Evolutionary conservation across 2,797 vertebrate genomes (phyloP).

Genomic region (Micromesistius poutassou): DNA sequence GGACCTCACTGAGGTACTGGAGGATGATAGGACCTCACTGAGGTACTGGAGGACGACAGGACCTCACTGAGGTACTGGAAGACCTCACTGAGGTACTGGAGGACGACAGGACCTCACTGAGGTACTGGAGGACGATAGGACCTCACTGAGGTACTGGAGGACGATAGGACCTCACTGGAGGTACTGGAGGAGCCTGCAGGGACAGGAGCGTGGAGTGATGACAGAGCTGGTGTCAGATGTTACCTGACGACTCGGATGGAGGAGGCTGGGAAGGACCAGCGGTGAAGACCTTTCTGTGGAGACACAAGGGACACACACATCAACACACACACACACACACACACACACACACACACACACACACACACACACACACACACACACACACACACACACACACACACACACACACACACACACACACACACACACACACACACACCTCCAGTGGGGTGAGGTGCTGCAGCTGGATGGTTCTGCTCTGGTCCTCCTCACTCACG

Average conservation of each 20-base stretch:
- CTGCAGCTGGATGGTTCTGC: slow-evolving; percentile 71
- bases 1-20: too few species aligned
- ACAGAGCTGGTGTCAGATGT: slow-evolving; percentile 20
- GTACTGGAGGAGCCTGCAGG: too few species aligned
- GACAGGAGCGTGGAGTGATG: too few species aligned
- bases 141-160: too few species aligned
- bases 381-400: neutral
- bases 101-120: too few species aligned
- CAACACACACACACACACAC: neutral
- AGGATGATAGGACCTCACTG: too few species aligned
- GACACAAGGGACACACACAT: neutral
- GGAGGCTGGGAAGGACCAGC: slow-evolving; percentile 81
- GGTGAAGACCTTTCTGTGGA: slow-evolving; percentile 76
- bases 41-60: too few species aligned
- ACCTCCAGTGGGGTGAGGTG: slow-evolving; percentile 76
- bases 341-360: neutral
- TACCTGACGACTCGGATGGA: slow-evolving; percentile 87
- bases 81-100: too few species aligned
- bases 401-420: neutral
- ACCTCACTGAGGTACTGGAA: too few species aligned
- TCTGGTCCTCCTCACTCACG: slow-evolving; percentile 69
- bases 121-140: too few species aligned
- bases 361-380: neutral
- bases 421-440: neutral
- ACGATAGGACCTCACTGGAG: too few species aligned